These are phyloP conservation scores for Ciconia maguari DNA, from an alignment of 2,113 vertebrate genomes.

Conservation along the genomic window DNA sequence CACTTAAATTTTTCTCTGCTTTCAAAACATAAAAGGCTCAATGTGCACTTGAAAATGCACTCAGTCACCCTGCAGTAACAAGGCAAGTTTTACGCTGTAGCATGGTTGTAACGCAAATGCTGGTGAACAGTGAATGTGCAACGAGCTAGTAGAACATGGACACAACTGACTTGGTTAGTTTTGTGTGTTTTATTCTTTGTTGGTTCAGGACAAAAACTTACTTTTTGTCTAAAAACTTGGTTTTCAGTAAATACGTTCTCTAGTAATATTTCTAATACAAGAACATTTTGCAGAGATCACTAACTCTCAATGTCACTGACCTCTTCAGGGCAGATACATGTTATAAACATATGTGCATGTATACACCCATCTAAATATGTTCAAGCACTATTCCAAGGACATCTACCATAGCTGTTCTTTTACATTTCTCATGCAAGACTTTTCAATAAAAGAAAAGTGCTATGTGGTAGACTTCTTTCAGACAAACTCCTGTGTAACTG, in stretches of 20 bases:
- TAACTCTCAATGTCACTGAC: background rate
- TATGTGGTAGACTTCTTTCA: background rate
- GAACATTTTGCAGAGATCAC: background rate
- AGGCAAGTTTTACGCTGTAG: background rate
- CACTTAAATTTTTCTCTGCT: background rate
- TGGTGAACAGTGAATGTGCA: too few species aligned
- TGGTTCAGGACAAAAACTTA: background rate
- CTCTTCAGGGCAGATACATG: background rate
- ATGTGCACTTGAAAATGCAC: background rate
- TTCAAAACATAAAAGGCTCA: background rate
- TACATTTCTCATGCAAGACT: background rate
- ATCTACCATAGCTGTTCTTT: background rate
- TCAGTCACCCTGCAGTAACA: background rate
- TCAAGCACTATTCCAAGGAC: background rate
- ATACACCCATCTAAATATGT: background rate
- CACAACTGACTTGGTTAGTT: background rate
- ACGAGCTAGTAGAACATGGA: fast-evolving
- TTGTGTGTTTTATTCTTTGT: background rate
- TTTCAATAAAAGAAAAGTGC: background rate
- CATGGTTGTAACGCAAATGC: too few species aligned
- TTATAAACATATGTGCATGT: background rate
- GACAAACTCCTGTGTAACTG: background rate
- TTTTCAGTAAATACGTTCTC: background rate
- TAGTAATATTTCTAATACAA: background rate
- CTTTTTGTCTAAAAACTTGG: background rate